Conservation (phyloP, 2,113 vertebrate species). For the Pachypanchax playfairii region DNA sequence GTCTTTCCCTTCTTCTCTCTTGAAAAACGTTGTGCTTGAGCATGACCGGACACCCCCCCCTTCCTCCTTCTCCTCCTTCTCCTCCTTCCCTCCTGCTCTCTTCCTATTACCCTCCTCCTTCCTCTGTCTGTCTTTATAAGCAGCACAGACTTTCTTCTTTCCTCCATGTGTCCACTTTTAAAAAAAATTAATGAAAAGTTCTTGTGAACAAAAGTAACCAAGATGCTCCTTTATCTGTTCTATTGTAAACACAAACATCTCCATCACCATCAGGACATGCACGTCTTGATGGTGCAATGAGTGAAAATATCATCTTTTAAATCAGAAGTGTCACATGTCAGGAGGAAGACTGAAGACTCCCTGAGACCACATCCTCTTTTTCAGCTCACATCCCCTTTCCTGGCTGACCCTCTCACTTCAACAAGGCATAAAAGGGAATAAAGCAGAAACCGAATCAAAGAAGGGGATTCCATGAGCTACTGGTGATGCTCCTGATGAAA, state of each 20-base stretch:
- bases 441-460: constrained; percentile 67
- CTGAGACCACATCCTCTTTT: constrained; percentile 74
- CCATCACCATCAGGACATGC: neutral
- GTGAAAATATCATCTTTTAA: constrained; percentile 22
- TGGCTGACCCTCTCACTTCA: constrained; percentile 58
- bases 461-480: constrained; percentile 61
- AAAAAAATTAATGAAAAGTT: constrained; percentile 80
- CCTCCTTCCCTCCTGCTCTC: constrained; percentile 26
- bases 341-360: constrained; percentile 48
- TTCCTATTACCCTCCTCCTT: constrained; percentile 42
- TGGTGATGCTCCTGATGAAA: constrained; percentile 63
- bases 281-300: constrained; percentile 4
- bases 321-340: constrained; percentile 47
- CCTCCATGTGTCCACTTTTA: constrained; percentile 36
- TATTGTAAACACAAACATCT: constrained; percentile 2
- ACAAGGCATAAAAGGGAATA: constrained; percentile 46
- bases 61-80: constrained; percentile 33
- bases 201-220: constrained; percentile 74
- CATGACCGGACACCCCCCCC: constrained; percentile 71
- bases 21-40: constrained; percentile 60
- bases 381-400: constrained; percentile 78
- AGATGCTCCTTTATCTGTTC: constrained; percentile 39
- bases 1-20: constrained; percentile 66
- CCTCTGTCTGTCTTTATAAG: constrained; percentile 58
- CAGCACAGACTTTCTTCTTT: constrained; percentile 49